Conservation (phyloP, 1,140 invertebrate genomes). For the Belonocnema kinseyi region DNA sequence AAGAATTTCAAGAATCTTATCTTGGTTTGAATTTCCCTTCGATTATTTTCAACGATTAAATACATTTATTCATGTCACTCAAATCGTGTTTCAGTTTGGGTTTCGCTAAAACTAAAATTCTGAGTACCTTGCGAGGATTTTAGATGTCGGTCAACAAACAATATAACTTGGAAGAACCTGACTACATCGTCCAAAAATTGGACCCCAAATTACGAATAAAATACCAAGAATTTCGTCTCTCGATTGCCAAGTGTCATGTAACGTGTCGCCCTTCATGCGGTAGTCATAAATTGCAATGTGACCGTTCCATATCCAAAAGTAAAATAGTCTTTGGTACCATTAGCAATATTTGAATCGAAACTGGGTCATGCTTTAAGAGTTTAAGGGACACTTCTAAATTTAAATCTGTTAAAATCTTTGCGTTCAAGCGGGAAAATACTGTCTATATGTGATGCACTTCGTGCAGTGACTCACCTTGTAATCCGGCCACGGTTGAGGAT, state of each 20-base stretch:
- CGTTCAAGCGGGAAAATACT: slow-evolving; percentile 1
- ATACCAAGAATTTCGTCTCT: neutral
- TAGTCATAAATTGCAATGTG: neutral
- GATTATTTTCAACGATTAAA: too few species aligned
- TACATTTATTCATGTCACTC: too few species aligned
- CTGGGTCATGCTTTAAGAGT: neutral
- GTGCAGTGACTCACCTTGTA: slow-evolving; percentile 71
- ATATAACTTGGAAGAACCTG: too few species aligned
- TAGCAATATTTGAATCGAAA: neutral
- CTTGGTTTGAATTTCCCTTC: too few species aligned
- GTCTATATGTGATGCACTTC: neutral
- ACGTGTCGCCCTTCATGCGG: neutral
- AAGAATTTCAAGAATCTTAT: too few species aligned
- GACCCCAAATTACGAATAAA: too few species aligned
- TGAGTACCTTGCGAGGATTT: too few species aligned
- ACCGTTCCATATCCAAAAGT: neutral
- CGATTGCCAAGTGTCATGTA: slow-evolving; percentile 2
- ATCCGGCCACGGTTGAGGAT: slow-evolving; percentile 74
- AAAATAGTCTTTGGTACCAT: neutral
- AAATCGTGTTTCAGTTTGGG: too few species aligned
- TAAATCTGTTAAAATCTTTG: neutral
- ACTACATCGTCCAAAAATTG: too few species aligned
- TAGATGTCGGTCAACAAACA: too few species aligned
- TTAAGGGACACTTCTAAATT: slow-evolving; percentile 4
- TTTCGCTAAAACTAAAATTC: too few species aligned